Percentiles rank a stretch among this genome's conserved stretches.
Evolutionary conservation across 2,888 invertebrate genomes (phyloP).

Genomic region (Cephus spinipes): DNA sequence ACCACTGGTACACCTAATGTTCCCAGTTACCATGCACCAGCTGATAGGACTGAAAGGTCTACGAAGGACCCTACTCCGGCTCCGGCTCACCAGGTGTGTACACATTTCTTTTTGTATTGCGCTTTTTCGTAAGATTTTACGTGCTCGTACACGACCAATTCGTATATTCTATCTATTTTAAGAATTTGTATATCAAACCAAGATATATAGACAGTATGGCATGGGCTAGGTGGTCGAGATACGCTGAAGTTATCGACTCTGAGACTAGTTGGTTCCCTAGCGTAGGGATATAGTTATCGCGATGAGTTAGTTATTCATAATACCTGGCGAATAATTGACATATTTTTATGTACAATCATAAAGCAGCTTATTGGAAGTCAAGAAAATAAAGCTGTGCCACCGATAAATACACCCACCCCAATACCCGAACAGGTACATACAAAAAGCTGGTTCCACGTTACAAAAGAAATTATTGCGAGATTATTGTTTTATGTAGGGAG

Average conservation of each 20-base stretch:
- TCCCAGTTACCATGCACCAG: constrained; percentile 61
- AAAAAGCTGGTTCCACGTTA: not conserved
- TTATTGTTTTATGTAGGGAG: not conserved
- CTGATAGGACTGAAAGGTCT: constrained; percentile 63
- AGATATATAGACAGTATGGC: not conserved
- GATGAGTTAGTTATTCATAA: not conserved
- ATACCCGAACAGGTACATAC: constrained; percentile 66
- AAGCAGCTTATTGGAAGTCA: constrained; percentile 65
- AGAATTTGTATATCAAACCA: not conserved
- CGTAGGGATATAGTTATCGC: not conserved
- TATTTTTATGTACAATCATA: constrained; percentile 48
- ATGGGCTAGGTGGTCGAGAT: not conserved
- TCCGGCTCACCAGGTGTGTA: constrained; percentile 61
- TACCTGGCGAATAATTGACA: constrained; percentile 1
- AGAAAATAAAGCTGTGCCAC: constrained; percentile 65
- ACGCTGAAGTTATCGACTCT: not conserved
- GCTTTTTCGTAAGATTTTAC: not conserved
- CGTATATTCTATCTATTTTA: not conserved
- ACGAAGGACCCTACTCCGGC: constrained; percentile 65
- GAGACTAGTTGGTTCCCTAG: not conserved
- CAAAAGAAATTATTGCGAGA: not conserved
- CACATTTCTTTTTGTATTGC: not conserved
- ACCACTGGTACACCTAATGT: constrained; percentile 54
- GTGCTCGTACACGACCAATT: not conserved
- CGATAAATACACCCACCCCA: constrained; percentile 64